These are phyloP conservation scores for Illadopsis cleaveri DNA, from an alignment of 2,113 vertebrate genomes.

Conservation along the genomic window DNA sequence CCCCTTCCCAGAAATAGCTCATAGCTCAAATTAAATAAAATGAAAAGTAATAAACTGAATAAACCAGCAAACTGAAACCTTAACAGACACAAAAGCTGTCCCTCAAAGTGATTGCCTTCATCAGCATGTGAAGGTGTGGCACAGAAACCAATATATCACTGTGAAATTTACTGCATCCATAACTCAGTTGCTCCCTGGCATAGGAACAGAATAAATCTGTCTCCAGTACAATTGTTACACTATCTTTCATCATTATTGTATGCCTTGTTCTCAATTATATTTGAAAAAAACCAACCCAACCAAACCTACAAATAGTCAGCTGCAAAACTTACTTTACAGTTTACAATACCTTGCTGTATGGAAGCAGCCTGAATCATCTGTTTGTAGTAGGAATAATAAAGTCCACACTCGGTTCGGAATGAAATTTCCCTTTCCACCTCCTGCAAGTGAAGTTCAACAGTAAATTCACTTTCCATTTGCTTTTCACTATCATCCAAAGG, in stretches of 20 bases:
- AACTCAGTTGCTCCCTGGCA: background rate
- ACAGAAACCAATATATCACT: background rate
- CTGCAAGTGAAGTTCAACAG: constrained; percentile 73
- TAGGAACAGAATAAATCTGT: background rate
- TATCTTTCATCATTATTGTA: background rate
- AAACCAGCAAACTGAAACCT: background rate
- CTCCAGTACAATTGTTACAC: background rate
- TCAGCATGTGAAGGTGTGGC: background rate
- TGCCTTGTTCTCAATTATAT: background rate
- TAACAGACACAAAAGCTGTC: background rate
- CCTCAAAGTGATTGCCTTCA: background rate
- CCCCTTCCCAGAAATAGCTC: background rate
- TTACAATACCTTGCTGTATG: constrained; percentile 87
- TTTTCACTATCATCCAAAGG: background rate
- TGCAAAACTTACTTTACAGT: constrained; percentile 55
- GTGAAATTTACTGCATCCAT: background rate
- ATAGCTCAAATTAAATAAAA: background rate
- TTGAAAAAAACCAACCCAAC: background rate
- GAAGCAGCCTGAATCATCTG: constrained; percentile 92
- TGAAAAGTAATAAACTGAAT: background rate
- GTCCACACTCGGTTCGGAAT: constrained; percentile 95
- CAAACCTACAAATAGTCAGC: background rate
- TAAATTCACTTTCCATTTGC: background rate
- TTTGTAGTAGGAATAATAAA: constrained; percentile 99
- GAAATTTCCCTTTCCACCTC: constrained; percentile 98